phyloP scores from a whole-genome alignment of 1,140 invertebrate species.

The Papilio polyxenes region DNA sequence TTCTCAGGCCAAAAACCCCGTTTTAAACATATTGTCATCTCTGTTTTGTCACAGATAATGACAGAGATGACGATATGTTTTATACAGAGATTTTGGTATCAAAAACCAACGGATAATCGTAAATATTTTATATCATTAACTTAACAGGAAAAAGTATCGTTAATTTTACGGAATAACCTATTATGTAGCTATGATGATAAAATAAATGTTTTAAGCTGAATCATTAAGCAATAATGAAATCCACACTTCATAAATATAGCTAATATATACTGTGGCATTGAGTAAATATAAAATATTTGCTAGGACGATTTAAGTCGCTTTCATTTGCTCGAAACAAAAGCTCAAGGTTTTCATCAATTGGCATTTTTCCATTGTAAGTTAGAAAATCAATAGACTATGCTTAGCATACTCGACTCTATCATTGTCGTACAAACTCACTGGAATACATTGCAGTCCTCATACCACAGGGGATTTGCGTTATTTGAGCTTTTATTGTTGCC shows the following conservation, averaged over 20 bases:
- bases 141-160: background rate
- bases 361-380: constrained; percentile 12
- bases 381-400: constrained; percentile 5
- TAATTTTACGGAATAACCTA: background rate
- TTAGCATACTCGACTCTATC: background rate
- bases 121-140: background rate
- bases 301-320: background rate
- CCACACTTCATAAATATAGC: background rate
- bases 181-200: background rate
- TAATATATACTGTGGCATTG: background rate
- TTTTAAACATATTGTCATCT: too few species aligned
- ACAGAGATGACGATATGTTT: too few species aligned
- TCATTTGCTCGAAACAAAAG: background rate
- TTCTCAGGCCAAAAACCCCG: too few species aligned
- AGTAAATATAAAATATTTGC: background rate
- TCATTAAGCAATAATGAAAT: background rate
- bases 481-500: background rate
- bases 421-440: background rate
- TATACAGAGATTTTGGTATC: too few species aligned
- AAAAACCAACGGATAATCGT: background rate
- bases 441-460: background rate
- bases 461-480: background rate
- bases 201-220: background rate
- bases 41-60: too few species aligned
- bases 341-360: constrained; percentile 9